These are phyloP conservation scores for Morone saxatilis DNA, from an alignment of 2,113 vertebrate species.

Conservation along the genomic window DNA sequence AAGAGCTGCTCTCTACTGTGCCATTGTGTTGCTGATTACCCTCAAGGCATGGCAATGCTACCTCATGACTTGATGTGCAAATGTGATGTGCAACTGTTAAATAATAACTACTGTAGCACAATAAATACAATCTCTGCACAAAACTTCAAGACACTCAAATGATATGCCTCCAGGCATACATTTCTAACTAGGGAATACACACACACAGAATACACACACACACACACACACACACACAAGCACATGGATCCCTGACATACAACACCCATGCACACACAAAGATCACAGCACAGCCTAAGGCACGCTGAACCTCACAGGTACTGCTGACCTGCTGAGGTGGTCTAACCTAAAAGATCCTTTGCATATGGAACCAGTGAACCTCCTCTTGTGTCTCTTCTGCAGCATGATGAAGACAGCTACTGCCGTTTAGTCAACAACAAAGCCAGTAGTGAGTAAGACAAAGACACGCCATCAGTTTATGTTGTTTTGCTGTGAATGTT, in stretches of 20 bases:
- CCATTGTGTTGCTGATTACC: constrained; percentile 38
- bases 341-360: constrained; percentile 6
- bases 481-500: constrained; percentile 1
- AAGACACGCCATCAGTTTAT: not conserved
- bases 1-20: constrained; percentile 21
- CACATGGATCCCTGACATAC: not conserved
- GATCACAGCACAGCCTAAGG: constrained; percentile 24
- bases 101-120: constrained; percentile 34
- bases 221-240: constrained; percentile 7
- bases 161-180: constrained; percentile 1
- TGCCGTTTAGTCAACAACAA: not conserved
- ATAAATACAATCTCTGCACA: constrained; percentile 23
- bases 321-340: constrained; percentile 31
- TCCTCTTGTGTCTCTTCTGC: constrained; percentile 10
- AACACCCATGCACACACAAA: constrained; percentile 9
- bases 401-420: not conserved
- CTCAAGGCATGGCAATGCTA: constrained; percentile 24
- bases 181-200: constrained; percentile 7
- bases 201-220: constrained; percentile 7
- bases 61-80: constrained; percentile 50
- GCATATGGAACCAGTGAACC: not conserved
- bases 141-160: constrained; percentile 30
- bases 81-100: constrained; percentile 22
- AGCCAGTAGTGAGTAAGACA: not conserved
- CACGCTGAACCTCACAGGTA: constrained; percentile 7